A percentile compares a stretch with the other conserved stretches of the same genome.
Conservation (phyloP, 37 sponge, comb jelly and placozoan genomes). For the Spongilla lacustris region DNA sequence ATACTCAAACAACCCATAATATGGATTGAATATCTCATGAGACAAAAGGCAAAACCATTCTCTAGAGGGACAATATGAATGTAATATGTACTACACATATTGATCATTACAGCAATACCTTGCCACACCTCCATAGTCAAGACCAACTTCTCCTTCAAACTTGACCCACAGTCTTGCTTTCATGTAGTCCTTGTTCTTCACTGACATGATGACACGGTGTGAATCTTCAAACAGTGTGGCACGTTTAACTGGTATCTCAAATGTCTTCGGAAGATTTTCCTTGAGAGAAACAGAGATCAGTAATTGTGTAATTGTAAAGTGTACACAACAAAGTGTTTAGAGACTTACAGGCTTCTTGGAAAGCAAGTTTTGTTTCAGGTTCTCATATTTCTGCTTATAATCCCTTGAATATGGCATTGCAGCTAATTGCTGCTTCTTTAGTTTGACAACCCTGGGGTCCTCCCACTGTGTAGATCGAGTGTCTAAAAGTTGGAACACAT, state of each 20-base stretch:
- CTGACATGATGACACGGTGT: constrained; percentile 70
- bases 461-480: constrained; percentile 92
- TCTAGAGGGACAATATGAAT: constrained; percentile 36
- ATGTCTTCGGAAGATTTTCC: constrained; percentile 66
- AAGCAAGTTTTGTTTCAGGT: constrained; percentile 64
- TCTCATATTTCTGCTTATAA: constrained; percentile 89
- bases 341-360: constrained; percentile 75
- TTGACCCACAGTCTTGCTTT: constrained; percentile 86
- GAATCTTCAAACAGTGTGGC: constrained; percentile 86
- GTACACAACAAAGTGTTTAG: background rate
- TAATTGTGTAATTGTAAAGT: background rate
- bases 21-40: constrained; percentile 98
- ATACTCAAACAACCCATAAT: constrained; percentile 98
- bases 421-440: constrained; percentile 26
- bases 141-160: constrained; percentile 92
- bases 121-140: constrained; percentile 97
- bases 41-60: constrained; percentile 98
- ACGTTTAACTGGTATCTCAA: constrained; percentile 84
- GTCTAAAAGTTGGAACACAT: constrained; percentile 3
- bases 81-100: background rate
- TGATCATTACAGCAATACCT: constrained; percentile 31
- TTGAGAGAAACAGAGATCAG: background rate
- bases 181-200: constrained; percentile 63
- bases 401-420: constrained; percentile 84
- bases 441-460: constrained; percentile 80